phyloP scores from a whole-genome alignment of 2,888 invertebrate species.

The Acutogordius australiensis region DNA sequence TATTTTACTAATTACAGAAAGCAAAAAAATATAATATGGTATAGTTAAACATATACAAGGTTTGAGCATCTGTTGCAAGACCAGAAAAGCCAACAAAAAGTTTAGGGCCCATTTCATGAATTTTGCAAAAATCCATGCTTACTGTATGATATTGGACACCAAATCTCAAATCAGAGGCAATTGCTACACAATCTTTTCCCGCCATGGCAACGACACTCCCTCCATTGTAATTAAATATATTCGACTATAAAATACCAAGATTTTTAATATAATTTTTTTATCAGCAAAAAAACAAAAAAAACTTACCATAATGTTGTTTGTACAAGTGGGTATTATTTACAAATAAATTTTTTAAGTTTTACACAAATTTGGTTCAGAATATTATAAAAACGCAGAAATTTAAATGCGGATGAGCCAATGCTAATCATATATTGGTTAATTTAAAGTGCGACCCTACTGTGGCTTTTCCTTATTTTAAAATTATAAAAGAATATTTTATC shows the following conservation, averaged over 20 bases:
- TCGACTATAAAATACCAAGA: conserved; percentile 5
- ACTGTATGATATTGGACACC: conserved; percentile 79
- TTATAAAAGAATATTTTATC: too few species aligned
- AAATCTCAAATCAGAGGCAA: conserved; percentile 69
- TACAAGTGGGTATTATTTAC: too few species aligned
- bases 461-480: too few species aligned
- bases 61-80: conserved; percentile 73
- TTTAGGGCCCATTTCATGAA: conserved; percentile 21
- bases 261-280: too few species aligned
- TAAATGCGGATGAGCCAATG: too few species aligned
- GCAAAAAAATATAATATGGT: conserved; percentile 13
- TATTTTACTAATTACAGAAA: conserved; percentile 17
- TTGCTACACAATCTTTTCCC: conserved; percentile 84
- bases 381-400: too few species aligned
- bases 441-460: too few species aligned
- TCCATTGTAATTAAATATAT: conserved; percentile 37
- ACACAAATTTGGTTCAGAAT: too few species aligned
- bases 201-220: conserved; percentile 88
- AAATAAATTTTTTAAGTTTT: too few species aligned
- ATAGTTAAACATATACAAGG: conserved; percentile 37
- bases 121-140: conserved; percentile 49
- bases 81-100: conserved; percentile 51
- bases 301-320: too few species aligned
- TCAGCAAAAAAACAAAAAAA: too few species aligned
- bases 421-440: too few species aligned